These are phyloP conservation scores for Xylota segnis DNA, from an alignment of 2,888 invertebrate species.

Conservation along the genomic window DNA sequence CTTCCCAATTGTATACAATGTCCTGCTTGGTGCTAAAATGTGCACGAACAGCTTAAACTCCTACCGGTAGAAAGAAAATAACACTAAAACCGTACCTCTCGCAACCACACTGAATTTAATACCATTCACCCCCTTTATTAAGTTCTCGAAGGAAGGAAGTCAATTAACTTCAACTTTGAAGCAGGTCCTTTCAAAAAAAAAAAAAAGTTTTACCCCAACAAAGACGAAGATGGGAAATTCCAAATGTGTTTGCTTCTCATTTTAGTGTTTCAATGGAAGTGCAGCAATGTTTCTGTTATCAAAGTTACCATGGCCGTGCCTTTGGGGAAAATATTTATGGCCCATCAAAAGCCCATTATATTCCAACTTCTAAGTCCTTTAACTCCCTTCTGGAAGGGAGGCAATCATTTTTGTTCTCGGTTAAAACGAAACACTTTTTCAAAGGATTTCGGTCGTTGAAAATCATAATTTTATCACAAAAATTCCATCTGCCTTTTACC, in stretches of 20 bases:
- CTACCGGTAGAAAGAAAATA: not conserved
- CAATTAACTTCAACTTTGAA: slow-evolving; percentile 19
- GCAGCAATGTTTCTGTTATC: not conserved
- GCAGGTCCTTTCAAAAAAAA: not conserved
- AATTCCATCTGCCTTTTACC: not conserved
- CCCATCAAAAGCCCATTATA: not conserved
- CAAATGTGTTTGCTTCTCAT: not conserved
- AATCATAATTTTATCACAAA: not conserved
- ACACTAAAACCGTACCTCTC: not conserved
- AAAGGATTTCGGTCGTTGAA: not conserved
- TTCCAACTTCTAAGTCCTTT: not conserved
- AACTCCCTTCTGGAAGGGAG: not conserved
- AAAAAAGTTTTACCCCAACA: not conserved
- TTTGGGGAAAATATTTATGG: not conserved
- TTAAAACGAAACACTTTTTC: not conserved
- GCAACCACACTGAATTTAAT: not conserved
- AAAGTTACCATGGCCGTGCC: not conserved
- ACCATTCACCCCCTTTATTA: not conserved
- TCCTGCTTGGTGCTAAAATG: not conserved
- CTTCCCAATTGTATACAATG: no score
- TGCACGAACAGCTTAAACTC: not conserved
- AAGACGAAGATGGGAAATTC: not conserved
- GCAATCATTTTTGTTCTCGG: not conserved
- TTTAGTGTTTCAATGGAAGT: not conserved
- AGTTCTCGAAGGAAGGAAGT: slow-evolving; percentile 5